Base-by-base conservation (phyloP, 1,140 invertebrate species). In the Pteromalus puparum region DNA sequence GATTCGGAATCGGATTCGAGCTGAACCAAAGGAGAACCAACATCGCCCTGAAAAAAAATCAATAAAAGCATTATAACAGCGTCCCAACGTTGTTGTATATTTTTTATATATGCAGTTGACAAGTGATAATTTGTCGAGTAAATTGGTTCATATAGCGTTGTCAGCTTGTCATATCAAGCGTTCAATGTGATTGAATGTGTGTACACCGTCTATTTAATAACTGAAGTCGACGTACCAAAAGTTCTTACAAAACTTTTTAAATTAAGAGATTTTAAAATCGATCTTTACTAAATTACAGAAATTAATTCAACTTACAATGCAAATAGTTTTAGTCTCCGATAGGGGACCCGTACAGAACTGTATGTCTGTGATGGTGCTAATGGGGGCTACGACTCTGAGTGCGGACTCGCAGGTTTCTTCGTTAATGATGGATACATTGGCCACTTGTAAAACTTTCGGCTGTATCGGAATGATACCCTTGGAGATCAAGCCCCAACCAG, bases 341-440 rank as follows among this genome's bases (percentile, higher is more conserved):
- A 94, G 87, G 1, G 95, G 95, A 30, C 94, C 94, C 13, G 95
- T 94, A 90, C 95, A 96, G 26, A 96, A 89, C 82, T 96, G 94
- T n/a, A 91, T 90, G 7, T 83, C 26, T 9, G 87, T 88, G 9
- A 94, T 78, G 5, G 90, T 84, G 0, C 89, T 88, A 0, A 81
- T 67, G 48, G 90, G 70, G 0, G 88, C 6, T 0, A 48, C 72
- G 6, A 81, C 78, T 5, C 87, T 28, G 13, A 91, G n/a, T 6
- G 84, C 82, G 1, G 73, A 72, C 26, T 87, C 82, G 79, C 91
- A 92, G 30, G 82, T 83, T 0, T 76, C 10, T 42, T 85, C 85
- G 1, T 85, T 77, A 1, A 92, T 42, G 9, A 92, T 81, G 0
- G 91, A 87, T 0, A 92, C 65, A 2, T 82, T 26, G 30, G 87